Percentiles rank a stretch among this genome's conserved stretches.
These are phyloP conservation scores for Hylaeus volcanicus DNA, from an alignment of 1,140 invertebrate genomes.

Conservation along the genomic window DNA sequence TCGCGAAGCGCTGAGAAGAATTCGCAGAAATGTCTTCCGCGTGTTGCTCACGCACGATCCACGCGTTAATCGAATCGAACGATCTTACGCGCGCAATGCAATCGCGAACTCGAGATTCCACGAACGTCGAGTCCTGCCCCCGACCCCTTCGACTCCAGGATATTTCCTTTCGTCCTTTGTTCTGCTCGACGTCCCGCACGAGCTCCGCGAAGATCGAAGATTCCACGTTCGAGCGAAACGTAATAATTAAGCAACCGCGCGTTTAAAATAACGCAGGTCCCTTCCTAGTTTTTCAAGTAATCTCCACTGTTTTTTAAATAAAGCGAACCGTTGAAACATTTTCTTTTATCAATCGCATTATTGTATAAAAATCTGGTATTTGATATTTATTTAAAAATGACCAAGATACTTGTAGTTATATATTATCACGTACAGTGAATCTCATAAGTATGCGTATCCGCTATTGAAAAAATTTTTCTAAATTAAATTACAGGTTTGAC, in stretches of 20 bases:
- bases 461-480: too few species aligned
- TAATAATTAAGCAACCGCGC: slow-evolving; percentile 68
- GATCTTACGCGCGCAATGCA: slow-evolving; percentile 44
- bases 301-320: too few species aligned
- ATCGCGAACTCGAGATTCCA: slow-evolving; percentile 48
- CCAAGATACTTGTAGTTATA: too few species aligned
- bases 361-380: too few species aligned
- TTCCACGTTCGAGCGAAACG: slow-evolving; percentile 67
- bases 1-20: slow-evolving; percentile 31
- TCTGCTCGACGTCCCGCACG: slow-evolving; percentile 32
- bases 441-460: too few species aligned
- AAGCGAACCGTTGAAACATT: background rate
- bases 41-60: slow-evolving; percentile 42
- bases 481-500: too few species aligned
- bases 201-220: slow-evolving; percentile 50
- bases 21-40: slow-evolving; percentile 51
- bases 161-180: slow-evolving; percentile 50
- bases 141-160: slow-evolving; percentile 31
- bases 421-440: too few species aligned
- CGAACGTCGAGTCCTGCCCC: slow-evolving; percentile 1
- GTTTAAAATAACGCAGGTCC: background rate
- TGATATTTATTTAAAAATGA: too few species aligned
- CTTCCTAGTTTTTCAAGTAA: too few species aligned
- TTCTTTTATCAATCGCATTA: too few species aligned
- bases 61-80: slow-evolving; percentile 48